Base-by-base conservation (phyloP, 1,140 invertebrate genomes). In the Eurosta solidaginis region DNA sequence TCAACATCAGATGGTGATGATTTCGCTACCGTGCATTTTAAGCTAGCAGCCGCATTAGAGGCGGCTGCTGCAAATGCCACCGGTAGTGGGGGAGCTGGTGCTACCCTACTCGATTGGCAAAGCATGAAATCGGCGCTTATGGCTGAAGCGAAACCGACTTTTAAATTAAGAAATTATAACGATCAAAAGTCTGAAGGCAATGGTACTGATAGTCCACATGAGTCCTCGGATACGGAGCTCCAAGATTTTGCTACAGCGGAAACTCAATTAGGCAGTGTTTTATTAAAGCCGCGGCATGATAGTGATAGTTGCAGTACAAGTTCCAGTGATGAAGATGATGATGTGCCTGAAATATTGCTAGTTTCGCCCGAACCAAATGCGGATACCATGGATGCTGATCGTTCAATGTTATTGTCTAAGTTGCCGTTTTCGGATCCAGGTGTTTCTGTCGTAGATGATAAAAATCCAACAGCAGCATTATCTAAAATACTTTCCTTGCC, bases 401-500 rank as follows among this genome's bases (percentile, higher is more conserved):
- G 77, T 74, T 78, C 77, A 25, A 74, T 78, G 77, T 40, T 45
- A 36, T 74, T 78, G 29, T 74, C 63, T 2, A 78, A 78, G 74
- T 17, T 78, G 17, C 59, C 59, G 17, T 78, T 78, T 40, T 47
- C 49, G 7, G 50, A 50, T 50, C 68, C 68, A 47, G 68, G 77
- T 36, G 74, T 78, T 40, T 78, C 77, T 25, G 78, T 76, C 44
- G 44, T 78, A 40, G 74, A 76, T 22, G 78, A 78, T 49, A 74
- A 68, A 29, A 78, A 78, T 59, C 74, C 78, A 76, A 54, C 78
- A 5, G 44, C 78, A 40, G 78, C 78, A 27, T 50, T 86, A 50
- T 83, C 86, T 42, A 86, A 83, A 52, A 86, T 86, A 76, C 77
- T 86, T 76, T 83, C 84, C 1, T 49, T 86, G 77, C 85, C 85